Evolutionary conservation across 2,797 vertebrate genomes (phyloP).

Genomic region (Poliocrania exsul): DNA sequence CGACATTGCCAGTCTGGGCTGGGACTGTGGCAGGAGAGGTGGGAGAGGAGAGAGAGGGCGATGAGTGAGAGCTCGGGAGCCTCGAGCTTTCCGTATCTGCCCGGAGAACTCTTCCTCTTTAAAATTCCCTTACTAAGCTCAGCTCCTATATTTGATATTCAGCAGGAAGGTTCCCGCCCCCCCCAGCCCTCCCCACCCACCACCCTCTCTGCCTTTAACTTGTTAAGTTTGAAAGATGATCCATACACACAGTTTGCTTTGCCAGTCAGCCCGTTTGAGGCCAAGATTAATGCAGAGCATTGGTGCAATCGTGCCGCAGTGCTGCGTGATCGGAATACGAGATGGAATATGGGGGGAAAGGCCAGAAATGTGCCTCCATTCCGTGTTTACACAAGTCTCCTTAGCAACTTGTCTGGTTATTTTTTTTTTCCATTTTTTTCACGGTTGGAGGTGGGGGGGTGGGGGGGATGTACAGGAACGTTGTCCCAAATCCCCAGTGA

Average conservation of each 20-base stretch:
- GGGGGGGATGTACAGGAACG: not conserved
- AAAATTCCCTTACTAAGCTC: conserved; percentile 56
- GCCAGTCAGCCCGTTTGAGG: conserved; percentile 86
- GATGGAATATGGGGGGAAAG: conserved; percentile 83
- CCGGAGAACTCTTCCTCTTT: conserved; percentile 20
- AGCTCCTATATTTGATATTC: conserved; percentile 51
- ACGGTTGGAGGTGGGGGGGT: not conserved
- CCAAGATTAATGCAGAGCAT: conserved; percentile 89
- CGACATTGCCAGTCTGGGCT: conserved; percentile 28
- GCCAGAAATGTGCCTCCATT: conserved; percentile 75
- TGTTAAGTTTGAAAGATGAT: conserved; percentile 83
- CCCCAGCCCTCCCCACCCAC: conserved; percentile 18
- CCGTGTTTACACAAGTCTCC: conserved; percentile 80
- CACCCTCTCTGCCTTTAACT: conserved; percentile 56
- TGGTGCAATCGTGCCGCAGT: conserved; percentile 89
- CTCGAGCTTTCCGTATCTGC: not conserved
- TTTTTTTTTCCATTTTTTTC: not conserved
- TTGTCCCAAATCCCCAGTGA: conserved; percentile 47
- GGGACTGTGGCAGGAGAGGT: conserved; percentile 9
- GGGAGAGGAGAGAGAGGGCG: not conserved
- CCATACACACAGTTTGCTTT: conserved; percentile 78
- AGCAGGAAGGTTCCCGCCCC: conserved; percentile 10
- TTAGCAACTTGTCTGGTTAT: conserved; percentile 80
- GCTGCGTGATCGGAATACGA: conserved; percentile 91
- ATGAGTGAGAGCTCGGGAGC: not conserved